Conservation (phyloP, 37 sponge, comb jelly and placozoan species). For the Crambe crambe region DNA sequence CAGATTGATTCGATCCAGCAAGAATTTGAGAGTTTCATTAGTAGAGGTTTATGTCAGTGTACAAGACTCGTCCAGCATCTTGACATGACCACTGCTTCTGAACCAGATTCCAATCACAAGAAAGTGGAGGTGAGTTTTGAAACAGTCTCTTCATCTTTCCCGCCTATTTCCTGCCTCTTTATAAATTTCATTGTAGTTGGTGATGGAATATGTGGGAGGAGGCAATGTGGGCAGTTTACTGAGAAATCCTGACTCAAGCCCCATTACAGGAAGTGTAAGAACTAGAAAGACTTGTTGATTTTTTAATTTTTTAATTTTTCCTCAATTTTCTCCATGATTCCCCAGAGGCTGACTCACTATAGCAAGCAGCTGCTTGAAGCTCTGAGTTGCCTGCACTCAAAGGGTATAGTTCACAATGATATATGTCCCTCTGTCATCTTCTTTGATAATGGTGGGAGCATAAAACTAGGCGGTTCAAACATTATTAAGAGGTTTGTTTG, state of each 20-base stretch:
- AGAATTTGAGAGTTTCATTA: conserved; percentile 46
- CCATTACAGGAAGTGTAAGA: conserved; percentile 35
- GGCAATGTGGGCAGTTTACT: conserved; percentile 43
- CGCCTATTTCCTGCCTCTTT: neutral
- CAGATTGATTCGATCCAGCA: conserved; percentile 61
- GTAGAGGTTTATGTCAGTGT: conserved; percentile 36
- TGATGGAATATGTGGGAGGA: conserved; percentile 68
- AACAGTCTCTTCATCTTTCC: neutral
- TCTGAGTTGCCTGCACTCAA: conserved; percentile 70
- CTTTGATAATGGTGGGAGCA: conserved; percentile 43
- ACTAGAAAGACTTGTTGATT: neutral
- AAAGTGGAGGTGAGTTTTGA: neutral
- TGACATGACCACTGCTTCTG: conserved; percentile 24
- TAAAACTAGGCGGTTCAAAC: conserved; percentile 61
- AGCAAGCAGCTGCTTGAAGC: conserved; percentile 70
- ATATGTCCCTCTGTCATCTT: conserved; percentile 61
- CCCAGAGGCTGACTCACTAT: conserved; percentile 57
- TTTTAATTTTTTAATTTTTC: neutral
- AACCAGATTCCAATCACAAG: neutral
- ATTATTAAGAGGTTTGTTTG: conserved; percentile 62
- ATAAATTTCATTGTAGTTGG: conserved; percentile 20
- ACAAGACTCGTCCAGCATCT: conserved; percentile 59
- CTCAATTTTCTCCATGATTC: neutral
- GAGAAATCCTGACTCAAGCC: conserved; percentile 37
- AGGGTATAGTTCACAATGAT: conserved; percentile 86